Evolutionary conservation across 37 sponge, comb jelly and placozoan genomes (phyloP).

Genomic region (Chondrosia reniformis): DNA sequence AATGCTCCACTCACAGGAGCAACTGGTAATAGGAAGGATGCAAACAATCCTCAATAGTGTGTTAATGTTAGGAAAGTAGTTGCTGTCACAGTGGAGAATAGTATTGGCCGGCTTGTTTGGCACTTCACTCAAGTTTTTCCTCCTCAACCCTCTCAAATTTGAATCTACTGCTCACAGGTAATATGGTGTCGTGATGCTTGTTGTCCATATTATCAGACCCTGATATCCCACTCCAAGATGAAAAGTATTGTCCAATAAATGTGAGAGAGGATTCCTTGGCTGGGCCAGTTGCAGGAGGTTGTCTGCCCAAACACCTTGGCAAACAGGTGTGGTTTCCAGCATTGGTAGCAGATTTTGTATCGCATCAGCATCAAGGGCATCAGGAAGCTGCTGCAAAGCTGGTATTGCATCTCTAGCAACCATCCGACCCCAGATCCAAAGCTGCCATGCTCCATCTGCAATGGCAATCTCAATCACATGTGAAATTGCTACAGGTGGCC

Average conservation of each 20-base stretch:
- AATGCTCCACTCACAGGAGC: no score
- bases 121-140: no score
- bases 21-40: no score
- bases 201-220: no score
- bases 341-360: neutral
- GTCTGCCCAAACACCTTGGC: neutral
- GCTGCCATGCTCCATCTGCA: neutral
- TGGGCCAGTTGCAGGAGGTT: neutral
- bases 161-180: no score
- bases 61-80: no score
- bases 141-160: no score
- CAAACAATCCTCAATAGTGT: no score
- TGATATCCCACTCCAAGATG: no score
- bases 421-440: neutral
- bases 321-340: neutral
- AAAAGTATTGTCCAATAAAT: neutral
- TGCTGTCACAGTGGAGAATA: no score
- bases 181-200: no score
- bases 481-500: neutral
- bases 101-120: no score
- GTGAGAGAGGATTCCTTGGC: neutral
- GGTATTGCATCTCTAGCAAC: neutral
- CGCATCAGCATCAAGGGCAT: neutral
- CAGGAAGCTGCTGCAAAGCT: neutral
- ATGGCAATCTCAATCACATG: neutral